phyloP scores from a whole-genome alignment of 2,888 invertebrate species.

The Pimpla rufipes region DNA sequence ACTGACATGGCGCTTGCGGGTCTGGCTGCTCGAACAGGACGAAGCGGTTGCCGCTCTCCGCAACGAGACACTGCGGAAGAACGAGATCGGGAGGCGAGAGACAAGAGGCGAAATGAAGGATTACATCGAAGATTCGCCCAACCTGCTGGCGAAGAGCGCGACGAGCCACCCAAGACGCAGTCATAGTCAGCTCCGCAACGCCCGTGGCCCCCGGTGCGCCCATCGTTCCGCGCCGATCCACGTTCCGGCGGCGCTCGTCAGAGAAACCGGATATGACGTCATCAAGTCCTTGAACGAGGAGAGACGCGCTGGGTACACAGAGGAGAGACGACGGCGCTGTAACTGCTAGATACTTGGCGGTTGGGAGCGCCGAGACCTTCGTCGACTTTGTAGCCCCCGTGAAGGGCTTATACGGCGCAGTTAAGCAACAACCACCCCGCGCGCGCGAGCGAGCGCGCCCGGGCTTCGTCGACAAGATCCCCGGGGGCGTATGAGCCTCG shows the following conservation, averaged over 20 bases:
- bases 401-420: slow-evolving; percentile 37
- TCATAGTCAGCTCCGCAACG: slow-evolving; percentile 21
- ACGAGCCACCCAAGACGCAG: no score
- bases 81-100: slow-evolving; percentile 16
- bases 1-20: slow-evolving; percentile 12
- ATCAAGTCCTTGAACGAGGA: slow-evolving; percentile 69
- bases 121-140: slow-evolving; percentile 23
- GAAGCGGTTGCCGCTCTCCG: no score
- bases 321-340: slow-evolving; percentile 27
- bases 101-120: slow-evolving; percentile 13
- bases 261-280: slow-evolving; percentile 80
- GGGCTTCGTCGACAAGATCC: slow-evolving; percentile 62
- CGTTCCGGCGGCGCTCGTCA: slow-evolving; percentile 75
- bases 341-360: slow-evolving; percentile 33
- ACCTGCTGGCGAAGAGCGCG: neutral
- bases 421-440: slow-evolving; percentile 52
- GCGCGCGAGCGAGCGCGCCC: no score
- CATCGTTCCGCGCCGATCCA: slow-evolving; percentile 73
- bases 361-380: slow-evolving; percentile 27
- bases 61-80: no score
- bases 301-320: slow-evolving; percentile 40
- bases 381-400: slow-evolving; percentile 32
- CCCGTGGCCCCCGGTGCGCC: slow-evolving; percentile 60
- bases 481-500: slow-evolving; percentile 55
- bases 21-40: neutral